Percentiles rank a stretch among this genome's conserved stretches.
Conservation (phyloP, 2,113 vertebrate species). For the Riparia riparia region DNA sequence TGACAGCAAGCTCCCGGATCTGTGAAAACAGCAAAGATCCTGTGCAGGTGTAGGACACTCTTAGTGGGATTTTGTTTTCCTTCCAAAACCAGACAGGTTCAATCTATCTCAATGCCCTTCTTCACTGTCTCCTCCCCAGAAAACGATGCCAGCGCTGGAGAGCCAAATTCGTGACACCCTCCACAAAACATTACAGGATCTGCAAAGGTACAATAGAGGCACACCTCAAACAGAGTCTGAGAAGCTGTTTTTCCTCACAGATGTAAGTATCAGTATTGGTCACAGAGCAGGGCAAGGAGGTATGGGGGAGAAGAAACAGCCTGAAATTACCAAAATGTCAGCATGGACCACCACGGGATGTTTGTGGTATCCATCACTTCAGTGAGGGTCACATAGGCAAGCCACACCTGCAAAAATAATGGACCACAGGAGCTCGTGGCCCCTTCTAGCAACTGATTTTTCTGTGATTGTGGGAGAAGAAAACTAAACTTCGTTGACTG, state of each 20-base stretch:
- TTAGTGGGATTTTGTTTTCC: background rate
- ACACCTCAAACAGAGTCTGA: conserved; percentile 11
- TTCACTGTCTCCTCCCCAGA: conserved; percentile 36
- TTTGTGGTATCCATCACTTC: background rate
- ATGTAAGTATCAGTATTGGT: conserved; percentile 42
- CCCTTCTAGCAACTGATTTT: background rate
- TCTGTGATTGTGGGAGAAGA: background rate
- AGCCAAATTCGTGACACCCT: conserved; percentile 46
- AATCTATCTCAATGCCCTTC: background rate
- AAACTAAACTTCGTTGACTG: background rate
- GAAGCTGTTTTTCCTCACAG: conserved; percentile 60
- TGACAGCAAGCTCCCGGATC: background rate
- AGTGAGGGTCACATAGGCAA: background rate
- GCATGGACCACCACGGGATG: background rate
- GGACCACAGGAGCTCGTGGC: background rate
- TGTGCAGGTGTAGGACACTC: background rate
- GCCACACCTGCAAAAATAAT: background rate
- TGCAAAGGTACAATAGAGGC: conserved; percentile 11
- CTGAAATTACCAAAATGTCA: background rate
- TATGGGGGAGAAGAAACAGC: background rate
- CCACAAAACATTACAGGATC: background rate
- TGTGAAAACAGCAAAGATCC: background rate
- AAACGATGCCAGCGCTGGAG: conserved; percentile 69
- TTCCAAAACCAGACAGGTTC: background rate
- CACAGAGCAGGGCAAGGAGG: background rate